phyloP scores from a whole-genome alignment of 92 coral and sea anemone genomes.

The Montipora capitata region DNA sequence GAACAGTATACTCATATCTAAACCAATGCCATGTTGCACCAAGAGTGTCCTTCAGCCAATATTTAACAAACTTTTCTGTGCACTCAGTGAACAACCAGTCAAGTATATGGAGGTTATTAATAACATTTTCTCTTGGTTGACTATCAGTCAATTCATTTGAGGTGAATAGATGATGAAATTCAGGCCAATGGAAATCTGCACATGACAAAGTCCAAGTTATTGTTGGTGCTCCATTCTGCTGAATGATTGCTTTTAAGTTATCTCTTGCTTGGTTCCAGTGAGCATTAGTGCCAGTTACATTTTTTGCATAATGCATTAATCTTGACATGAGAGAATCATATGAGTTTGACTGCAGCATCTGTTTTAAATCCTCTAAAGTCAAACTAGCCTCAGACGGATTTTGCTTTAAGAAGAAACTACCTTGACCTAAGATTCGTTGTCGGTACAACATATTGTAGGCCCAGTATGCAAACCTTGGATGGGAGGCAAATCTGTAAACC shows the following conservation, averaged over 20 bases:
- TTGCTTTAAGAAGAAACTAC: slow-evolving; percentile 8
- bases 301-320: slow-evolving; percentile 59
- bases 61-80: slow-evolving; percentile 68
- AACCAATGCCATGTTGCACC: slow-evolving; percentile 72
- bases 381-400: slow-evolving; percentile 21
- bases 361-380: slow-evolving; percentile 34
- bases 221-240: slow-evolving; percentile 66
- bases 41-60: slow-evolving; percentile 51
- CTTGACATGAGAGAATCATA: slow-evolving; percentile 37
- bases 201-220: slow-evolving; percentile 68
- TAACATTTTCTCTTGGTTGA: slow-evolving; percentile 38
- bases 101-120: slow-evolving; percentile 58
- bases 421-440: slow-evolving; percentile 21
- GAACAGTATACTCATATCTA: slow-evolving; percentile 76
- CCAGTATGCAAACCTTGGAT: slow-evolving; percentile 58
- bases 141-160: slow-evolving; percentile 5
- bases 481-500: slow-evolving; percentile 49
- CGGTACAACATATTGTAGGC: slow-evolving; percentile 56
- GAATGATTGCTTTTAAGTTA: slow-evolving; percentile 58
- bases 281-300: slow-evolving; percentile 61
- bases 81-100: slow-evolving; percentile 77
- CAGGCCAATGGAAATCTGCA: slow-evolving; percentile 73
- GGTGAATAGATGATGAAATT: slow-evolving; percentile 54
- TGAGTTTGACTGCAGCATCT: slow-evolving; percentile 19
- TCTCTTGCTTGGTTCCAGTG: slow-evolving; percentile 66